Percentiles rank a stretch among this genome's conserved stretches.
phyloP scores from a whole-genome alignment of 2,797 vertebrate genomes.

The Oryzias dopingdopingensis region DNA sequence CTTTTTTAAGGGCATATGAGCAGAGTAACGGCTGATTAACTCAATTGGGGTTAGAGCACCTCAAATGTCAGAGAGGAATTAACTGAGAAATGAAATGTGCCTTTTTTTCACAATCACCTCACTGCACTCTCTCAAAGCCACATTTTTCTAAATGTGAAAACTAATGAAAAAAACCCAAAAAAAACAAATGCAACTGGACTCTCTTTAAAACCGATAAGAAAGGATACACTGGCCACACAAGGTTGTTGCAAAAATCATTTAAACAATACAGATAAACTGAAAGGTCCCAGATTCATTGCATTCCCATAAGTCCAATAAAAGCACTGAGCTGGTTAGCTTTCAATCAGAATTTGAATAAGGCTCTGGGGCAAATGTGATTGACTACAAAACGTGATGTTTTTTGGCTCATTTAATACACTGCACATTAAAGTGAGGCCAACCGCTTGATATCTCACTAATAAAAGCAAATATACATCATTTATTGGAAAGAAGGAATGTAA shows the following conservation, averaged over 20 bases:
- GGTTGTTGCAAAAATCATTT: conserved; percentile 15
- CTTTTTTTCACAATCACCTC: conserved; percentile 12
- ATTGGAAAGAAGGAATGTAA: too few relatives aligned
- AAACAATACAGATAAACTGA: conserved; percentile 42
- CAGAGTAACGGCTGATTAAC: conserved; percentile 37
- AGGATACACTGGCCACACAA: conserved; percentile 16
- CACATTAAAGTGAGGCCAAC: too few relatives aligned
- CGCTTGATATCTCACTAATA: too few relatives aligned
- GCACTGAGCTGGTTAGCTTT: conserved; percentile 66
- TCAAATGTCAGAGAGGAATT: conserved; percentile 24
- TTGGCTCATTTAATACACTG: too few relatives aligned
- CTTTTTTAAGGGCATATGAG: conserved; percentile 1
- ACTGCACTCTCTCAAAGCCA: conserved; percentile 19
- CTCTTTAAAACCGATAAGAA: conserved; percentile 25
- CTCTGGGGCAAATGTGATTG: too few relatives aligned
- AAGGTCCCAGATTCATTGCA: conserved; percentile 54
- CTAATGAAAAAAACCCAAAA: conserved; percentile 31
- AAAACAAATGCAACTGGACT: conserved; percentile 27
- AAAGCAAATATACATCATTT: too few relatives aligned
- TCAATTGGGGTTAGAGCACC: conserved; percentile 20
- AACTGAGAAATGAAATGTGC: conserved; percentile 11
- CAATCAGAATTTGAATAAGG: conserved; percentile 29
- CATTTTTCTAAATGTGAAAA: conserved; percentile 27
- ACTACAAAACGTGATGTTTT: too few relatives aligned
- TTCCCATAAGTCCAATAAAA: conserved; percentile 66